Percentiles rank a stretch among this genome's conserved stretches.
These are phyloP conservation scores for Neodiprion lecontei DNA, from an alignment of 1,140 invertebrate species.

Conservation along the genomic window DNA sequence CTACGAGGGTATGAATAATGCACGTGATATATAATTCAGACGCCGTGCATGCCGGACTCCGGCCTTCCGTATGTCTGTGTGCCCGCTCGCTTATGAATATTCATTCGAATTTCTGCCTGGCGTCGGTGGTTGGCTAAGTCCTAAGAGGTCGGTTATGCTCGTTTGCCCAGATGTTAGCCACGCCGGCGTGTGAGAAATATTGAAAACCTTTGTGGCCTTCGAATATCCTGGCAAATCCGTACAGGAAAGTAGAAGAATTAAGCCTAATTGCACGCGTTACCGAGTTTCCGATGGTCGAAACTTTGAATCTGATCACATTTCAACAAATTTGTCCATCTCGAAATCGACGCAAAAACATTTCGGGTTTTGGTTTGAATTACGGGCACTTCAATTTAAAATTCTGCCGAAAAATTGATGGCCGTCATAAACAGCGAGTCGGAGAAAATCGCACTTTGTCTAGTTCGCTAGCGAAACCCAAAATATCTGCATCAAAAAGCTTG, in stretches of 20 bases:
- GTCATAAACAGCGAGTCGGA: no score
- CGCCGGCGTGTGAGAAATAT: background rate
- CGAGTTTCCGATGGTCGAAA: no score
- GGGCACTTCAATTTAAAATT: no score
- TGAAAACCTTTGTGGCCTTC: background rate
- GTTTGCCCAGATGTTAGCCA: background rate
- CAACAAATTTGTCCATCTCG: no score
- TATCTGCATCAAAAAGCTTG: no score
- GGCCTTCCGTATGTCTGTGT: constrained; percentile 4
- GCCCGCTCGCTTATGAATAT: constrained; percentile 6
- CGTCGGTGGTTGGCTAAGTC: background rate
- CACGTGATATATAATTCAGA: constrained; percentile 14
- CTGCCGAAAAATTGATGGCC: no score
- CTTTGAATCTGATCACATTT: no score
- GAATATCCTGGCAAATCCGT: background rate
- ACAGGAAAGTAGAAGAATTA: background rate
- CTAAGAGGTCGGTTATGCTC: constrained; percentile 2
- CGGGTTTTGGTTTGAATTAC: no score
- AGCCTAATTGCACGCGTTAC: background rate
- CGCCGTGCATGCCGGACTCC: background rate
- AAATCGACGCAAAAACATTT: no score
- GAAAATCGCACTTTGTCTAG: no score
- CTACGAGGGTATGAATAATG: constrained; percentile 9
- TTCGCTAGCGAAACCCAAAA: no score
- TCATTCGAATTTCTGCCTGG: background rate